Evolutionary conservation across 2,113 vertebrate species (phyloP).

Genomic region (Egretta garzetta): DNA sequence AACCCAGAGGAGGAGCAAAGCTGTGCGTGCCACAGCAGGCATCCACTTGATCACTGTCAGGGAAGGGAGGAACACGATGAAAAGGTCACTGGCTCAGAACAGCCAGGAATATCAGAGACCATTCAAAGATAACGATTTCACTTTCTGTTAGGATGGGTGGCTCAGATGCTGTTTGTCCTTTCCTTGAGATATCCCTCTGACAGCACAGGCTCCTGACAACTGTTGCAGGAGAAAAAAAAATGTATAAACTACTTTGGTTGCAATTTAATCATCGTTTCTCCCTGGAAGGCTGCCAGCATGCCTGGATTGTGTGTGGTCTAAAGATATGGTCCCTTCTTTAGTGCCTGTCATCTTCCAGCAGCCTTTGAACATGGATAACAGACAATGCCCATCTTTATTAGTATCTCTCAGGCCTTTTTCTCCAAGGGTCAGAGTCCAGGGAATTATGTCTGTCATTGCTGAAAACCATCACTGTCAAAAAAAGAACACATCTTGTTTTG

Average conservation of each 20-base stretch:
- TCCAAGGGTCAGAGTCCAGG: neutral
- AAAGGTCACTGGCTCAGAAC: neutral
- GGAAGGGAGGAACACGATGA: neutral
- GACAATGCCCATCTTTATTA: neutral
- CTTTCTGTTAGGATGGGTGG: neutral
- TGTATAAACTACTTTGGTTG: neutral
- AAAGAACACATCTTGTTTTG: neutral
- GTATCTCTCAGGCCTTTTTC: neutral
- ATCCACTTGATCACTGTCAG: rapidly evolving
- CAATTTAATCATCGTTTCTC: neutral
- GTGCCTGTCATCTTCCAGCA: neutral
- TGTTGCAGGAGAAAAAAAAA: neutral
- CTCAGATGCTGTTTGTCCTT: neutral
- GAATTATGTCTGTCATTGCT: neutral
- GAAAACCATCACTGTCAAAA: neutral
- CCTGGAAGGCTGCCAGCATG: neutral
- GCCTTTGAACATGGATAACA: neutral
- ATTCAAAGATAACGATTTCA: neutral
- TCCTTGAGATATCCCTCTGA: neutral
- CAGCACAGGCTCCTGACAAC: neutral
- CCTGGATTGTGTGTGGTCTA: neutral
- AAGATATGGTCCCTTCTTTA: neutral
- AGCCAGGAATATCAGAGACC: neutral
- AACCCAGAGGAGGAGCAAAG: neutral
- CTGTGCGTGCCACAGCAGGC: rapidly evolving